phyloP scores from a whole-genome alignment of 2,113 vertebrate species.

The Cheilinus undulatus region DNA sequence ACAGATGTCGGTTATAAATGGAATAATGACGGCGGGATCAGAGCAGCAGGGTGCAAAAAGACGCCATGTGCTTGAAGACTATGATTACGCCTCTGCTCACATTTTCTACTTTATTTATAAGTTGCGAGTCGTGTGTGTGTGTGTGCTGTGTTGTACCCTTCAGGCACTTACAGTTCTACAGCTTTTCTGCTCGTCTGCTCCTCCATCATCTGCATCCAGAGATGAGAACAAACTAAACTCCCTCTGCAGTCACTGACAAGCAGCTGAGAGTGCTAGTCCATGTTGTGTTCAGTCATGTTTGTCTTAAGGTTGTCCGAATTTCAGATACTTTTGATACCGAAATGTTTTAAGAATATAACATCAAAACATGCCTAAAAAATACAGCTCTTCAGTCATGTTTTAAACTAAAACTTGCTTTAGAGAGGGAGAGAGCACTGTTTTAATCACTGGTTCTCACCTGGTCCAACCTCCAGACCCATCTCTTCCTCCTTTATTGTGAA shows the following conservation, averaged over 20 bases:
- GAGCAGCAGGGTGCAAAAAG: conserved; percentile 22
- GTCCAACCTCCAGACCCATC: too few relatives aligned
- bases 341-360: too few relatives aligned
- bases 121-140: background rate
- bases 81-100: conserved; percentile 70
- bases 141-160: conserved; percentile 6
- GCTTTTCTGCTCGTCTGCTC: background rate
- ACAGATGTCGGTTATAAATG: conserved; percentile 47
- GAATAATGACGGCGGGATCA: conserved; percentile 45
- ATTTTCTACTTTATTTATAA: conserved; percentile 56
- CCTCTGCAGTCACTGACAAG: too few relatives aligned
- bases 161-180: conserved; percentile 8
- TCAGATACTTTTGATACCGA: too few relatives aligned
- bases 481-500: too few relatives aligned
- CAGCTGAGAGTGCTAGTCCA: background rate
- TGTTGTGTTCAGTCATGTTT: background rate
- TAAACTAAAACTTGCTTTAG: too few relatives aligned
- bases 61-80: conserved; percentile 30
- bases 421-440: too few relatives aligned
- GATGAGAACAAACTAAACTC: conserved; percentile 5
- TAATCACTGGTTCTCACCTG: too few relatives aligned
- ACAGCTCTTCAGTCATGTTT: too few relatives aligned
- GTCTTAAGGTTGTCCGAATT: too few relatives aligned
- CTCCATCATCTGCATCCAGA: too few relatives aligned
- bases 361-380: too few relatives aligned